Evolutionary conservation across 1,140 invertebrate species (phyloP), one percentile per base, ranked within the genome.

Genomic region (Sarcophaga peregrina): DNA sequence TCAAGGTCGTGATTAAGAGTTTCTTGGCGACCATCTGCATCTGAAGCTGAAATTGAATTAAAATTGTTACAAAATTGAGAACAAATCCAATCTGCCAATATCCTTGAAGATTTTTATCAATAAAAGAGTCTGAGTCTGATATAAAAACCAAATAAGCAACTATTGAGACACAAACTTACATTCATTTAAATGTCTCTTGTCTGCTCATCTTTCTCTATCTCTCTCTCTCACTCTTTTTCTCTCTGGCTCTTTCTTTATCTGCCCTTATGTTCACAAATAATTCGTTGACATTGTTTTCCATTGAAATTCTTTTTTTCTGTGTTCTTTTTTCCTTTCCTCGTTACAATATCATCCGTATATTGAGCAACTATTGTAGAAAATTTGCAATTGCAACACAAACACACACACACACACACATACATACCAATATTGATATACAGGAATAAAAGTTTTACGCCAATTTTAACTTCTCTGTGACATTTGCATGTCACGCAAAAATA

Each of bases 401-500:
- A 13, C n/a, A 58, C n/a, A 58, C n/a, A n/a, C 15, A 68, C n/a
- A 58, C 54, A 58, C n/a, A 58, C 54, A 13, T 15, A 58, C n/a
- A 58, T 15, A n/a, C 15, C 54, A 58, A 58, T 58, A 15, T 68
- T 20, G 17, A 68, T 20, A 20, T 68, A 20, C 62, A 20, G 62
- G 17, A 68, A 68, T 20, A 68, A 68, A 68, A 68, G 17, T 20
- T 25, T 68, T 68, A 68, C 62, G 62, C 62, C 62, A 68, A 68
- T 68, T 68, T 68, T 20, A 68, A 68, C 62, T 68, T 20, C 25
- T 37, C 17, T 68, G 62, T 68, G 58, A 68, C 62, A 68, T 68
- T 68, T 68, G 62, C 62, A 68, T 68, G 62, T 68, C 62, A 68
- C 62, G 62, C 17, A 20, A 68, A 68, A 68, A 8, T 68, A 68